Evolutionary conservation across 2,888 invertebrate genomes (phyloP).

Genomic region (Zygaena filipendulae): DNA sequence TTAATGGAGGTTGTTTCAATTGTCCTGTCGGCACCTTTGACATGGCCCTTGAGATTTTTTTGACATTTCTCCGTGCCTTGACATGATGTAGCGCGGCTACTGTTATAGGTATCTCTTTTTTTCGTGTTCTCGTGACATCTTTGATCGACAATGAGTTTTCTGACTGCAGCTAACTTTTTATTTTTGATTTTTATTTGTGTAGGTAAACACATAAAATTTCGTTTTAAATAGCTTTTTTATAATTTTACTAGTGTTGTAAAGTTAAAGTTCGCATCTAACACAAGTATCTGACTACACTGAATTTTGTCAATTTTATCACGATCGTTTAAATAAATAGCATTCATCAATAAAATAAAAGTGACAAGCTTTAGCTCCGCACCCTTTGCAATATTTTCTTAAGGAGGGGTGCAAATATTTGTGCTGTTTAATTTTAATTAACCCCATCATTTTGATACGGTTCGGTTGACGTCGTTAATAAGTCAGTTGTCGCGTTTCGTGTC

Average conservation of each 20-base stretch:
- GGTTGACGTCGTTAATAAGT: constrained; percentile 40
- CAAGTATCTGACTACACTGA: no score
- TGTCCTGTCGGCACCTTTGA: constrained; percentile 25
- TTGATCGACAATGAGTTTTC: no score
- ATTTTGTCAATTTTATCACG: no score
- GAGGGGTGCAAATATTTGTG: constrained; percentile 22
- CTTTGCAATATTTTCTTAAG: constrained; percentile 1
- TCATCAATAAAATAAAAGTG: constrained; percentile 29
- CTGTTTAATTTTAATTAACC: constrained; percentile 62
- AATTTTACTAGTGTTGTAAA: no score
- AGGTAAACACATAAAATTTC: no score
- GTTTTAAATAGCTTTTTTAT: no score
- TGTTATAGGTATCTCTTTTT: no score
- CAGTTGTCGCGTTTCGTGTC: constrained; percentile 36
- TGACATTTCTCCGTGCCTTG: constrained; percentile 11
- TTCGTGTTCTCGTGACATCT: background rate
- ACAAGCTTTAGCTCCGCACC: constrained; percentile 18
- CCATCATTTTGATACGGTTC: constrained; percentile 23
- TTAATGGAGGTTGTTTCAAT: constrained; percentile 33
- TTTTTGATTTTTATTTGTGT: no score
- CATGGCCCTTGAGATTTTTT: constrained; percentile 17
- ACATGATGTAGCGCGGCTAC: constrained; percentile 19
- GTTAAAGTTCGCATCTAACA: no score
- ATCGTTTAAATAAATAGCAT: constrained; percentile 26
- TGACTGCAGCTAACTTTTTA: no score